Evolutionary conservation across 2,113 vertebrate genomes (phyloP).

Genomic region (Odontophorus gujanensis): DNA sequence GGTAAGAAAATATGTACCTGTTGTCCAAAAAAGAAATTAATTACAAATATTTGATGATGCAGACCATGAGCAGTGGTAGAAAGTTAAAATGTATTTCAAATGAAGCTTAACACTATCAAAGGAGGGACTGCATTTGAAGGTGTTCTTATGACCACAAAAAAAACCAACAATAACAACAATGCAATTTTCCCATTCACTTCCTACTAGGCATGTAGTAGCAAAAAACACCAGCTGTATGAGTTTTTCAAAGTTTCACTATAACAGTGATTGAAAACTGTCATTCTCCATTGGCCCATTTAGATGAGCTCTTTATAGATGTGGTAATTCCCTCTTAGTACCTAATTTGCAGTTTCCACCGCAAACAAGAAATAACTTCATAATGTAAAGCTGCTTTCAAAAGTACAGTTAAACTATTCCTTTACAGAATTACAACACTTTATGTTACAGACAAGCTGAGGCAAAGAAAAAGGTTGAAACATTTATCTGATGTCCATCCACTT

Average conservation of each 20-base stretch:
- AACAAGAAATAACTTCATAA: neutral
- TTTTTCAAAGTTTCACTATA: neutral
- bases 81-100: neutral
- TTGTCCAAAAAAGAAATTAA: neutral
- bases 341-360: neutral
- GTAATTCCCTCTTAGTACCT: neutral
- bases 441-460: neutral
- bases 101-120: neutral
- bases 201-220: neutral
- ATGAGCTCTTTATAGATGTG: neutral
- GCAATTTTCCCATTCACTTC: neutral
- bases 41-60: neutral
- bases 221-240: neutral
- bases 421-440: neutral
- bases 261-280: neutral
- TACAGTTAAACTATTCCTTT: neutral
- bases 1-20: neutral
- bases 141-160: neutral
- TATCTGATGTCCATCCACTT: neutral
- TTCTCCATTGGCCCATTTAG: neutral
- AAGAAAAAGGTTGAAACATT: neutral
- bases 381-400: neutral
- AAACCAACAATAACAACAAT: neutral
- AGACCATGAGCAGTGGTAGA: neutral
- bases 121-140: rapidly evolving